These are phyloP conservation scores for Cephus spinipes DNA, from an alignment of 2,888 invertebrate genomes.

Conservation along the genomic window DNA sequence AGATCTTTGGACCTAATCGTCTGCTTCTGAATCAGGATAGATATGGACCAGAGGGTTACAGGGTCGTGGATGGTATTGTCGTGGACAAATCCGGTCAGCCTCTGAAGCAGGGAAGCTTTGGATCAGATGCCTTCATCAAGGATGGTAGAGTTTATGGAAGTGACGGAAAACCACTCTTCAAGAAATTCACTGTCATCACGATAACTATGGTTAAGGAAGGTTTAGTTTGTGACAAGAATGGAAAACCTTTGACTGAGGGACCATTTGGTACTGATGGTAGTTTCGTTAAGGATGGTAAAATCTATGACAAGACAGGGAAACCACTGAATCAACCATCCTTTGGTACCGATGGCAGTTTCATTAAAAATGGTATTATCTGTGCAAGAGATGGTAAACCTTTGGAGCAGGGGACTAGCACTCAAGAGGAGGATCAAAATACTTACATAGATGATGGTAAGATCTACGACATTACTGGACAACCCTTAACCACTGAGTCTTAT, in stretches of 20 bases:
- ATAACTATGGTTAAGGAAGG: slow-evolving; percentile 19
- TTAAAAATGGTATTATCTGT: slow-evolving; percentile 19
- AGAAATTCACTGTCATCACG: slow-evolving; percentile 22
- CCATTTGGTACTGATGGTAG: slow-evolving; percentile 21
- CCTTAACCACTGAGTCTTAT: slow-evolving; percentile 14
- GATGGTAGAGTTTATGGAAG: slow-evolving; percentile 21
- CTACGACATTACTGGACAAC: slow-evolving; percentile 17
- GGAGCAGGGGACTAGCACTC: slow-evolving; percentile 12
- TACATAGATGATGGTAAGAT: slow-evolving; percentile 19
- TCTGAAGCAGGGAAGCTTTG: slow-evolving; percentile 20
- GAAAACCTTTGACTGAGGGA: slow-evolving; percentile 22
- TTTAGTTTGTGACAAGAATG: slow-evolving; percentile 24
- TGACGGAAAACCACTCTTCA: slow-evolving; percentile 21
- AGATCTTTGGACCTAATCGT: slow-evolving; percentile 21
- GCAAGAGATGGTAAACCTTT: slow-evolving; percentile 19
- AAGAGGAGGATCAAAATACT: slow-evolving; percentile 28
- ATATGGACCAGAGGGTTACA: slow-evolving; percentile 21
- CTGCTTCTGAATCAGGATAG: slow-evolving; percentile 21
- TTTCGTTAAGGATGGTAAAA: slow-evolving; percentile 21
- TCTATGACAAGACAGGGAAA: slow-evolving; percentile 21
- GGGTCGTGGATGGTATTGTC: slow-evolving; percentile 17
- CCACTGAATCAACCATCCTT: slow-evolving; percentile 23
- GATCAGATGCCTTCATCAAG: slow-evolving; percentile 19
- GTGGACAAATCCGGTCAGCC: slow-evolving; percentile 18
- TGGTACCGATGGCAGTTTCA: slow-evolving; percentile 23